A percentile compares a stretch with the other conserved stretches of the same genome.
These are phyloP conservation scores for Littorina saxatilis DNA, from an alignment of 1,140 invertebrate genomes.

Conservation along the genomic window DNA sequence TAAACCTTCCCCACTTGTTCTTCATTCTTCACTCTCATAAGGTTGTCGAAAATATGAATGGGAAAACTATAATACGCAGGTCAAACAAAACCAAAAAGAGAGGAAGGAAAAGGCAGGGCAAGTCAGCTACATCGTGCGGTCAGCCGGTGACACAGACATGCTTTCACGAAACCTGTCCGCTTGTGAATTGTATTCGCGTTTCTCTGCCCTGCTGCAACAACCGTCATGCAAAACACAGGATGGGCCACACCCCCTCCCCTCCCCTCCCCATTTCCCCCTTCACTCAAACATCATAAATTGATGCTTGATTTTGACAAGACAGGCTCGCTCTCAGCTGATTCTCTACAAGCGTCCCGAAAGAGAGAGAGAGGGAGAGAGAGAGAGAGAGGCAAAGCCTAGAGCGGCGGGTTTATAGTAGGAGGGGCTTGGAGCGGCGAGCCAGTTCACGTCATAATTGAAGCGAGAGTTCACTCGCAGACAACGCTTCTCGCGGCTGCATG, in stretches of 20 bases:
- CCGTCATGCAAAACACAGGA: too few species aligned
- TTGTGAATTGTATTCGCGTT: too few species aligned
- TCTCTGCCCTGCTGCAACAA: too few species aligned
- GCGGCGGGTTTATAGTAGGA: background rate
- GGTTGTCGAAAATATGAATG: too few species aligned
- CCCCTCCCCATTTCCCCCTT: background rate
- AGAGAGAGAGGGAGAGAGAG: background rate
- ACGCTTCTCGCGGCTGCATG: background rate
- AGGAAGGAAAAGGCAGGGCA: too few species aligned
- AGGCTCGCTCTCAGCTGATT: constrained; percentile 20
- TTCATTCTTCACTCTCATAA: too few species aligned
- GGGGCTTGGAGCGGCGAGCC: background rate
- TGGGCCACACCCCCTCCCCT: background rate
- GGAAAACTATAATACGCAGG: too few species aligned
- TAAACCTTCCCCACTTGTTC: too few species aligned
- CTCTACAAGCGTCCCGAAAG: background rate
- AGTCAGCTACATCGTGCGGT: too few species aligned
- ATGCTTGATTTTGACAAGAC: constrained; percentile 38
- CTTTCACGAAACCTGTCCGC: too few species aligned
- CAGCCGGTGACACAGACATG: too few species aligned
- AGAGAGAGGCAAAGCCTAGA: background rate
- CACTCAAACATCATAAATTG: constrained; percentile 33
- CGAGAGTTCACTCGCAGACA: constrained; percentile 6
- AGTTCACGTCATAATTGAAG: constrained; percentile 29
- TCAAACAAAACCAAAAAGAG: too few species aligned